Base-by-base conservation (phyloP, 2,113 vertebrate species). In the Argyrosomus japonicus region DNA sequence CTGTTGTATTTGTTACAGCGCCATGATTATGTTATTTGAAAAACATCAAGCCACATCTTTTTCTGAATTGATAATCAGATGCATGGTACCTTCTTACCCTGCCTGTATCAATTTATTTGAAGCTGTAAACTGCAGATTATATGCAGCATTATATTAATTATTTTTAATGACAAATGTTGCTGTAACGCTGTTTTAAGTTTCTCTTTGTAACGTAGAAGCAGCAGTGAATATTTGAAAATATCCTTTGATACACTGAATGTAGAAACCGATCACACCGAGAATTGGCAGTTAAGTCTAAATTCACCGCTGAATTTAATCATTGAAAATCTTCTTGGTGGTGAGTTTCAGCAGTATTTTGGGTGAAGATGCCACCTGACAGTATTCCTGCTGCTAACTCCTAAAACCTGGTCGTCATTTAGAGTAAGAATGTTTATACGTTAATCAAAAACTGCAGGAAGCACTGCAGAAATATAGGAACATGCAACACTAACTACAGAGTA, bases 1-100 rank as follows among this genome's bases (percentile, higher is more conserved):
- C 69, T 75, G 1, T 81, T 67, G 29, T 76, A 21, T 14, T 32
- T n/a, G 56, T 73, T 72, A 77, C 57, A 80, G 13, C 5, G 45
- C 19, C 1, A 13, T 47, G 12, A 68, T 64, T 32, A 25, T 60
- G 40, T 69, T 40, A 25, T 81, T 53, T 63, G 3, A 54, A 32
- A 14, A 13, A 1, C 1, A 23, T 40, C 36, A 40, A 40, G 60
- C 12, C 29, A 58, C 0, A n/a, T 32, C 45, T 14, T 25, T 36
- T 64, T 50, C 29, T 58, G 21, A 7, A 9, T 36, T n/a, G 25
- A 61, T 65, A 40, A 83, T 82, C 45, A 70, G 14, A 47, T 14
- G 18, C 64, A 27, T 14, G 23, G 8, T 17, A 18, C 8, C 2
- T 51, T 9, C 21, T 50, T 8, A 21, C 12, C 18, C 19, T 47